A percentile compares a stretch with the other conserved stretches of the same genome.
Conservation (phyloP, 2,113 vertebrate species). For the Vicugna pacos region DNA sequence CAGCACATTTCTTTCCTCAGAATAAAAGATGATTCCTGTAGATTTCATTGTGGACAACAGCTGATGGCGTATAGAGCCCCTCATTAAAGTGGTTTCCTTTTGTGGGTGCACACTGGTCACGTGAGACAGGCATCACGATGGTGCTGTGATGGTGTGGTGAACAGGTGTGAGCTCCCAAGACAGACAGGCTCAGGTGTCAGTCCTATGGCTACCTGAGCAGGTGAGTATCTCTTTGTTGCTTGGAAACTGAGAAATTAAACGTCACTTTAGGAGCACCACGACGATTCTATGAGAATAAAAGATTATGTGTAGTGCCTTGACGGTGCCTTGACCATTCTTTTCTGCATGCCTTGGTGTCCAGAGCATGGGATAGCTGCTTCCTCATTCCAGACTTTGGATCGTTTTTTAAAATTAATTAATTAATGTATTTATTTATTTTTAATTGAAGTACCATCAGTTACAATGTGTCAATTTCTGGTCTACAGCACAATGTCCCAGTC, state of each 20-base stretch:
- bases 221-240: background rate
- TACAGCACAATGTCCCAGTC: too few relatives aligned
- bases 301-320: background rate
- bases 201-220: background rate
- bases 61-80: background rate
- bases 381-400: background rate
- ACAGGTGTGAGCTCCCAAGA: background rate
- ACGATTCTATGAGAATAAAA: background rate
- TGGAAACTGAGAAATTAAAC: background rate
- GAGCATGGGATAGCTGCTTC: background rate
- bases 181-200: background rate
- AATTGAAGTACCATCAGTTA: too few relatives aligned
- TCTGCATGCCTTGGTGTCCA: background rate
- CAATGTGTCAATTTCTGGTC: too few relatives aligned
- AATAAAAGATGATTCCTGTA: background rate
- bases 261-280: background rate
- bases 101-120: background rate
- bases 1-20: background rate
- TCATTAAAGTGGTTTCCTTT: background rate
- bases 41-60: background rate
- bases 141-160: background rate
- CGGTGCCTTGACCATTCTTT: background rate
- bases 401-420: too few relatives aligned
- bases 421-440: too few relatives aligned
- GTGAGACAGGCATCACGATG: rapidly evolving